Percentiles rank a stretch among this genome's conserved stretches.
Evolutionary conservation across 1,140 invertebrate species (phyloP).

Genomic region (Drosophila paulistorum): DNA sequence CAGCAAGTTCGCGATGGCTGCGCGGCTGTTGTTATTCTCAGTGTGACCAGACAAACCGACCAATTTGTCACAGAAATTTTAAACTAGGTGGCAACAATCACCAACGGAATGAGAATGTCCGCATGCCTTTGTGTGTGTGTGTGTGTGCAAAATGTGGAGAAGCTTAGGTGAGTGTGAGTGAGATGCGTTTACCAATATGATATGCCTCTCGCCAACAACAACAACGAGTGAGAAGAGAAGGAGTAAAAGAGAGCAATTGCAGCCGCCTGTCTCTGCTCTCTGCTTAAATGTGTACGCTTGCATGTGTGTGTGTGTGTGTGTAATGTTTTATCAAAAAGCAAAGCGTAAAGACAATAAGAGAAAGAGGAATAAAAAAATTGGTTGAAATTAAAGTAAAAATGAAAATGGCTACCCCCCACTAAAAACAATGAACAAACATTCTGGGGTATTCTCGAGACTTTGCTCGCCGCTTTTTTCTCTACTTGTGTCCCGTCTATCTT

Average conservation of each 20-base stretch:
- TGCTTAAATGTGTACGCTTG: slow-evolving; percentile 1
- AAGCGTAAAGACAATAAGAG: slow-evolving; percentile 70
- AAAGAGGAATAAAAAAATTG: slow-evolving; percentile 43
- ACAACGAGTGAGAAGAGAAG: slow-evolving; percentile 14
- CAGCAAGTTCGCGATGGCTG: slow-evolving; percentile 52
- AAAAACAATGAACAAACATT: slow-evolving; percentile 3
- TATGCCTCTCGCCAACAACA: slow-evolving; percentile 24
- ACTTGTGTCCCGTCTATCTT: slow-evolving; percentile 1
- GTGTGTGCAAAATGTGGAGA: slow-evolving; percentile 12
- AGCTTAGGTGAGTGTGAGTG: slow-evolving; percentile 26
- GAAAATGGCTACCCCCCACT: slow-evolving; percentile 53
- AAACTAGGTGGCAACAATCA: slow-evolving; percentile 65
- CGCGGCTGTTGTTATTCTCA: background rate
- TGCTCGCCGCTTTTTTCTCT: slow-evolving; percentile 12
- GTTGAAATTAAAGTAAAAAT: slow-evolving; percentile 62
- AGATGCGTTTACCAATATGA: slow-evolving; percentile 27
- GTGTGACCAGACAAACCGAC: slow-evolving; percentile 10
- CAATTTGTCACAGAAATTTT: slow-evolving; percentile 35
- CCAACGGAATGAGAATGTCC: slow-evolving; percentile 12
- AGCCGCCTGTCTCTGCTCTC: slow-evolving; percentile 11
- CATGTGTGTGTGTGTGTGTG: slow-evolving; percentile 21
- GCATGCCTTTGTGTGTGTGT: slow-evolving; percentile 8
- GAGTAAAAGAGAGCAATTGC: slow-evolving; percentile 34
- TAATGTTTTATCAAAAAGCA: slow-evolving; percentile 78
- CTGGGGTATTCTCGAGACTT: background rate